phyloP scores from a whole-genome alignment of 2,888 invertebrate genomes.

The Catocala nupta region DNA sequence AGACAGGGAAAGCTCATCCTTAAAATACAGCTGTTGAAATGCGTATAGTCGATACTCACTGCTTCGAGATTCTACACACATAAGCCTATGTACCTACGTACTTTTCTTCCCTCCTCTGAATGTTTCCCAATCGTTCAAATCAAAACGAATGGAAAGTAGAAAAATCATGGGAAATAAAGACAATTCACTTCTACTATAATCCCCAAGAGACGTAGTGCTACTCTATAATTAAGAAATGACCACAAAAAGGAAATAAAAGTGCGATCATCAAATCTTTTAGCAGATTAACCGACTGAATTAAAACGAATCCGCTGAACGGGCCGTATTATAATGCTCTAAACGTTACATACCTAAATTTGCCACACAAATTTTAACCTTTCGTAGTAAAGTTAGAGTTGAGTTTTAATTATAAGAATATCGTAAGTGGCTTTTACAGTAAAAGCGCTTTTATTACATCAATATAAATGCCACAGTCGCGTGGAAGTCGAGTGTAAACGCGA shows the following conservation, averaged over 20 bases:
- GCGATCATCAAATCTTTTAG: slow-evolving; percentile 40
- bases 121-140: neutral
- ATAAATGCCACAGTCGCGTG: slow-evolving; percentile 50
- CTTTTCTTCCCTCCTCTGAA: neutral
- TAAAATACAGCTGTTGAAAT: too few relatives aligned
- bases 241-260: slow-evolving; percentile 29
- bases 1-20: too few relatives aligned
- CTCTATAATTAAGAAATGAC: slow-evolving; percentile 23
- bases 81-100: too few relatives aligned
- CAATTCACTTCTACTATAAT: neutral
- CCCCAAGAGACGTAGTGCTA: neutral
- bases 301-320: slow-evolving; percentile 28
- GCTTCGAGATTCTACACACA: too few relatives aligned
- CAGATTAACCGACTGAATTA: slow-evolving; percentile 47
- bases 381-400: slow-evolving; percentile 17
- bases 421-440: slow-evolving; percentile 52
- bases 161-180: neutral
- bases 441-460: slow-evolving; percentile 44
- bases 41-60: too few relatives aligned
- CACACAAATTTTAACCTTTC: slow-evolving; percentile 20
- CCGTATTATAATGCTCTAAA: slow-evolving; percentile 39
- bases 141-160: neutral
- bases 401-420: slow-evolving; percentile 4
- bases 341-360: slow-evolving; percentile 12
- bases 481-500: slow-evolving; percentile 40